Evolutionary conservation across 1,140 invertebrate genomes (phyloP).

Genomic region (Drosophila seguyi): DNA sequence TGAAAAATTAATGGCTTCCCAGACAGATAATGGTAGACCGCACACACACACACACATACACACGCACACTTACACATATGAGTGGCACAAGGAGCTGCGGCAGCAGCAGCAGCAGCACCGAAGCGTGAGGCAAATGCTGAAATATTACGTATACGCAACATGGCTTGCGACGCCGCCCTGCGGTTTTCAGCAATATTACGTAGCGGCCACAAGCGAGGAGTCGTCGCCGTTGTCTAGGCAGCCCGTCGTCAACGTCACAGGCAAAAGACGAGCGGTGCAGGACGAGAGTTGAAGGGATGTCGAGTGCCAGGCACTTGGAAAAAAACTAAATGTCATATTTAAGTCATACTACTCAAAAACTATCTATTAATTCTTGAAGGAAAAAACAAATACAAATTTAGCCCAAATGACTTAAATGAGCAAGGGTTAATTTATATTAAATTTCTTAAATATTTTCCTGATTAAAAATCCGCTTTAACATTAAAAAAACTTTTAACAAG

Average conservation of each 20-base stretch:
- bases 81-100: constrained; percentile 22
- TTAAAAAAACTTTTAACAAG: not conserved
- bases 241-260: constrained; percentile 65
- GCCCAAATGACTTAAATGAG: not conserved
- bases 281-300: constrained; percentile 39
- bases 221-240: constrained; percentile 44
- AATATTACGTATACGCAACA: constrained; percentile 82
- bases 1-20: constrained; percentile 85
- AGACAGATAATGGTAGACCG: constrained; percentile 84
- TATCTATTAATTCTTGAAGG: too few species aligned
- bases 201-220: constrained; percentile 68
- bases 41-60: constrained; percentile 68
- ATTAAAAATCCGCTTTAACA: not conserved
- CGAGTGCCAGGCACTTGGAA: constrained; percentile 48
- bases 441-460: not conserved
- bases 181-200: constrained; percentile 78
- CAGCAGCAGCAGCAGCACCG: constrained; percentile 31
- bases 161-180: constrained; percentile 48
- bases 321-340: constrained; percentile 1
- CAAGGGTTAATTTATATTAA: too few species aligned
- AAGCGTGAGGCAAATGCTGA: constrained; percentile 78
- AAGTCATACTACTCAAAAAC: not conserved
- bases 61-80: constrained; percentile 32
- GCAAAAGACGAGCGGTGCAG: constrained; percentile 42
- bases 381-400: rapidly evolving